These are phyloP conservation scores for Cylloceria caligata DNA, from an alignment of 2,888 invertebrate species.

Conservation along the genomic window DNA sequence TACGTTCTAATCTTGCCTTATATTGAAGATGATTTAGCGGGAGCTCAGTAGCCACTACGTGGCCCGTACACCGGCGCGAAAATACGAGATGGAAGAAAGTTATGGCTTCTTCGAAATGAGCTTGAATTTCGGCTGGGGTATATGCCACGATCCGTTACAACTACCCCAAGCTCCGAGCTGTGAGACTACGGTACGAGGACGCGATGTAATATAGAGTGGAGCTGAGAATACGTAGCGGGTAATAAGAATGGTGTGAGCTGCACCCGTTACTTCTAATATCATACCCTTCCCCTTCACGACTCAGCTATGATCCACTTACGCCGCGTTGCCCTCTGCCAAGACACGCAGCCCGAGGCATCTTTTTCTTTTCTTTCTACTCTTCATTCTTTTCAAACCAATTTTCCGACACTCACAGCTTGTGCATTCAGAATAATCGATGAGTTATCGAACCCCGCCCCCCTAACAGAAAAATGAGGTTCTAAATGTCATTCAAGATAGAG, in stretches of 20 bases:
- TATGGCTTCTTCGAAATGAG: conserved; percentile 75
- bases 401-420: conserved; percentile 25
- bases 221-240: conserved; percentile 76
- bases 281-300: conserved; percentile 57
- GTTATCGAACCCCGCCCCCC: conserved; percentile 44
- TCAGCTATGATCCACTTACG: conserved; percentile 39
- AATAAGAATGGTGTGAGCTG: conserved; percentile 76
- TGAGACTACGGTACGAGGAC: conserved; percentile 11
- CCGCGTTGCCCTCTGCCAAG: conserved; percentile 35
- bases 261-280: conserved; percentile 80
- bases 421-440: conserved; percentile 61
- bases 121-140: conserved; percentile 71
- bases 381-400: conserved; percentile 2
- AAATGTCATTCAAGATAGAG: conserved; percentile 24
- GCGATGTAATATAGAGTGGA: conserved; percentile 73
- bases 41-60: conserved; percentile 14
- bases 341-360: conserved; percentile 32
- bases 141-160: conserved; percentile 25
- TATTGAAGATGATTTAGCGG: not conserved
- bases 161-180: conserved; percentile 14
- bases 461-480: conserved; percentile 34
- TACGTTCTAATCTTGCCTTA: conserved; percentile 52
- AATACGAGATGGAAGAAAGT: conserved; percentile 73
- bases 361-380: conserved; percentile 35
- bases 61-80: conserved; percentile 61